Evolutionary conservation across 1,140 invertebrate species (phyloP).

Genomic region (Melipona quadrifasciata): DNA sequence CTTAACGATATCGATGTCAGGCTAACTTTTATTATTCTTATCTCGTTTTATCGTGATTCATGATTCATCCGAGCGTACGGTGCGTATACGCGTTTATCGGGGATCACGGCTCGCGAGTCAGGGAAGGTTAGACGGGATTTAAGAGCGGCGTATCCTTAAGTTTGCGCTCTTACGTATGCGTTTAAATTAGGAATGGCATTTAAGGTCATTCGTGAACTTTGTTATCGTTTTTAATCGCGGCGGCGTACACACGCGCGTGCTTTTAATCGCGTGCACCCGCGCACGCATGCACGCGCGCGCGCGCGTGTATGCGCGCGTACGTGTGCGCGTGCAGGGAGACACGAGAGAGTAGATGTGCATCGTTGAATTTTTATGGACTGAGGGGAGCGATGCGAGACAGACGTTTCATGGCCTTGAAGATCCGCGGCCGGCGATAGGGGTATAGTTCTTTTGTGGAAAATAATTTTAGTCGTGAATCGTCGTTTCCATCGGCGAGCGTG

Average conservation of each 20-base stretch:
- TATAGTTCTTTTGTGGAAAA: constrained; percentile 53
- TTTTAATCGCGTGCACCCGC: constrained; percentile 24
- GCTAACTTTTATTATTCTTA: constrained; percentile 16
- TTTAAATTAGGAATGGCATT: constrained; percentile 51
- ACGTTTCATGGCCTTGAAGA: constrained; percentile 57
- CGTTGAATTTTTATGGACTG: constrained; percentile 56
- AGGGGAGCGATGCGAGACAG: constrained; percentile 56
- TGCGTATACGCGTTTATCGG: constrained; percentile 21
- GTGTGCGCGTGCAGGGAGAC: constrained; percentile 5
- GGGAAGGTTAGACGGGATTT: constrained; percentile 23
- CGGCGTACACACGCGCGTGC: background rate
- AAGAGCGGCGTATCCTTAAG: constrained; percentile 36
- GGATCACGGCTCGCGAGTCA: background rate
- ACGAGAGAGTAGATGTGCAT: constrained; percentile 49
- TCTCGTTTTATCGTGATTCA: constrained; percentile 33
- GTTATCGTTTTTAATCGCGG: constrained; percentile 52
- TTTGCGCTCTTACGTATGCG: constrained; percentile 43
- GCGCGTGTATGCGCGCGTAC: background rate
- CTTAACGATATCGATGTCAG: background rate
- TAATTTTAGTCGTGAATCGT: constrained; percentile 50
- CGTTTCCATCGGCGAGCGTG: constrained; percentile 21
- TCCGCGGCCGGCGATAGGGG: constrained; percentile 48
- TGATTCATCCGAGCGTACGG: constrained; percentile 29
- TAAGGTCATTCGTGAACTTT: constrained; percentile 50
- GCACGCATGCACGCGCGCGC: too few relatives aligned